These are phyloP conservation scores for Eunapius fragilis DNA, from an alignment of 37 sponge, comb jelly and placozoan species.

Conservation along the genomic window DNA sequence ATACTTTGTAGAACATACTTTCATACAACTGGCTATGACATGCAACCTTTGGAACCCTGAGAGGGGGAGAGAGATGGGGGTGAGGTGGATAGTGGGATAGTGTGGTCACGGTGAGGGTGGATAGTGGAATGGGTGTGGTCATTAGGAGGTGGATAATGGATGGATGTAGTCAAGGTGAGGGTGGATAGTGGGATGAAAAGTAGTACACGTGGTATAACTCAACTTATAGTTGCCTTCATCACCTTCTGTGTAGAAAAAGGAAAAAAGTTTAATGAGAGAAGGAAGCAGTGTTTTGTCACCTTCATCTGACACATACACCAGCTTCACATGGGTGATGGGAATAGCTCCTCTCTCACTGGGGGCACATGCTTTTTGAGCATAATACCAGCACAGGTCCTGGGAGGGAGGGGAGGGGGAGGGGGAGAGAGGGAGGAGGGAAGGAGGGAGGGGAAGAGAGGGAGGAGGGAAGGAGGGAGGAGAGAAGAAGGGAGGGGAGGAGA, in stretches of 20 bases:
- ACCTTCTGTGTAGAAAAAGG: background rate
- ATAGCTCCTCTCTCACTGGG: slow-evolving; percentile 52
- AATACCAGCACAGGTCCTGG: slow-evolving; percentile 83
- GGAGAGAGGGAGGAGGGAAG: too few species aligned
- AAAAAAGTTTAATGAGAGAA: background rate
- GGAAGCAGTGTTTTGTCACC: slow-evolving; percentile 19
- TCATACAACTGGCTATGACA: slow-evolving; percentile 63
- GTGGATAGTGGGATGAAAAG: too few species aligned
- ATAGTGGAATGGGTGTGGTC: too few species aligned
- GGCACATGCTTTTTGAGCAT: slow-evolving; percentile 56
- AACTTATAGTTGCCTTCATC: background rate
- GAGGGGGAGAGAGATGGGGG: background rate
- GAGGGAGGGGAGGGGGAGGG: background rate
- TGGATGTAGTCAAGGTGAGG: background rate
- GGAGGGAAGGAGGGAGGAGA: background rate
- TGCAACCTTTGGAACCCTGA: slow-evolving; percentile 16
- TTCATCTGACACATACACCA: slow-evolving; percentile 82
- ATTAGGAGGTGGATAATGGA: background rate
- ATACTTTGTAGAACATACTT: slow-evolving; percentile 63
- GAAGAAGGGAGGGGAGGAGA: background rate
- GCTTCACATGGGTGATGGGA: slow-evolving; percentile 74
- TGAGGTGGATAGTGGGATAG: too few species aligned
- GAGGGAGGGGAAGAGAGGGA: too few species aligned
- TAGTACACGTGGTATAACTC: background rate
- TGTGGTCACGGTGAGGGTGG: too few species aligned